Base-by-base conservation (phyloP, 2,797 vertebrate genomes). In the Zalophus californianus region DNA sequence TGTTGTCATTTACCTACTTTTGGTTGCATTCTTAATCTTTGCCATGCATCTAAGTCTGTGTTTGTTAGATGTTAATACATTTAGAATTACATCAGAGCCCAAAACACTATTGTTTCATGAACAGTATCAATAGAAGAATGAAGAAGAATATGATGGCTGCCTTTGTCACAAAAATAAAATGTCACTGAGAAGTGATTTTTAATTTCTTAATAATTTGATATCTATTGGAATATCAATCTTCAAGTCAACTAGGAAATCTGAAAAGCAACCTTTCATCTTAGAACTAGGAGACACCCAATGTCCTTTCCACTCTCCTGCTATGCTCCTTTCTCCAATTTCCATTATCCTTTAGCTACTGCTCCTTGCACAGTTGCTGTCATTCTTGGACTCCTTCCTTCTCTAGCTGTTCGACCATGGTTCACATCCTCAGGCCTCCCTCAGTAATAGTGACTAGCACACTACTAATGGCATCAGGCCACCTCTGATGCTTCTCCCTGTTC, bases 151-250 rank as follows among this genome's bases (percentile, higher is more conserved):
- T 83, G 86, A 82, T 50, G 52, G 11, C 21, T 56, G 25, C 5
- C 10, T 86, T 91, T 66, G 13, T 72, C 54, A 88, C 68, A 84
- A 91, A 92, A 72, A 75, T 83, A 86, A 90, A 96, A 72, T 90
- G 35, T 86, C 32, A 83, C 8, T 79, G 32, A 91, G 70, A 89
- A 64, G 38, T 52, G 13, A 90, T 85, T 79, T 84, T 96, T n/a
- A 86, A 87, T 77, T 91, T 97, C 41, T 58, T 68, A 93, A 86
- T 91, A 70, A 75, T 89, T 72, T 88, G 38, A 1, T 77, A 66
- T 66, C 32, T 93, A 85, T 25, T 91, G 50, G 54, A 78, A 62
- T 68, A 73, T 85, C 56, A 90, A 9, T 73, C 54, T 66, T 90
- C 12, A 62, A 68, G 35, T 91, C 25, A 14, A 92, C 29, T 87